Percentiles rank a stretch among this genome's conserved stretches.
These are phyloP conservation scores for Rhagium mordax DNA, from an alignment of 2,888 invertebrate species.

Conservation along the genomic window DNA sequence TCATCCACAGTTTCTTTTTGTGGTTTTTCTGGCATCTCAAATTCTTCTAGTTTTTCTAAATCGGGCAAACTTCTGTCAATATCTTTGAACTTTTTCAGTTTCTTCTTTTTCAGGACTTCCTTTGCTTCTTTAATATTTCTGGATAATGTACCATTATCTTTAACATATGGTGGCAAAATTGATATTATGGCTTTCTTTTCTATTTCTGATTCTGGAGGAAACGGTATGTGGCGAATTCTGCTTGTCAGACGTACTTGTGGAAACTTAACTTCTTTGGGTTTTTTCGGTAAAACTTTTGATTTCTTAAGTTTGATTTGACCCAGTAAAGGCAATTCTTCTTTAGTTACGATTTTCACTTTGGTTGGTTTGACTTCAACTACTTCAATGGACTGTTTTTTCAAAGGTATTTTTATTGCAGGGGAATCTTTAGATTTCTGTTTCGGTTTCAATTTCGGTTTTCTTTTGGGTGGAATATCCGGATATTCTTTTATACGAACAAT, in stretches of 20 bases:
- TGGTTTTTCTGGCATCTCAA: conserved; percentile 57
- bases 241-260: conserved; percentile 82
- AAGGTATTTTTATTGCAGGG: conserved; percentile 28
- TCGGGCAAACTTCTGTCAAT: conserved; percentile 65
- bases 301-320: conserved; percentile 77
- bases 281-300: conserved; percentile 59
- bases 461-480: conserved; percentile 43
- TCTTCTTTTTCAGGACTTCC: conserved; percentile 61
- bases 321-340: conserved; percentile 67
- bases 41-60: conserved; percentile 69
- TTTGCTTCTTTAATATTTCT: conserved; percentile 70
- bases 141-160: conserved; percentile 68
- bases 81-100: conserved; percentile 64
- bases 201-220: conserved; percentile 63
- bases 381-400: conserved; percentile 47
- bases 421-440: conserved; percentile 16
- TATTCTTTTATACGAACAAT: conserved; percentile 57
- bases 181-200: conserved; percentile 62
- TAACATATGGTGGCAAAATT: conserved; percentile 60
- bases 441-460: too few species aligned
- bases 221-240: conserved; percentile 74
- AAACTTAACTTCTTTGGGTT: conserved; percentile 65
- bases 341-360: conserved; percentile 51
- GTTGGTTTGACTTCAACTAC: conserved; percentile 55
- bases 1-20: conserved; percentile 60